These are phyloP conservation scores for Thysanoteuthis rhombus DNA, from an alignment of 2,888 invertebrate genomes.

Conservation along the genomic window DNA sequence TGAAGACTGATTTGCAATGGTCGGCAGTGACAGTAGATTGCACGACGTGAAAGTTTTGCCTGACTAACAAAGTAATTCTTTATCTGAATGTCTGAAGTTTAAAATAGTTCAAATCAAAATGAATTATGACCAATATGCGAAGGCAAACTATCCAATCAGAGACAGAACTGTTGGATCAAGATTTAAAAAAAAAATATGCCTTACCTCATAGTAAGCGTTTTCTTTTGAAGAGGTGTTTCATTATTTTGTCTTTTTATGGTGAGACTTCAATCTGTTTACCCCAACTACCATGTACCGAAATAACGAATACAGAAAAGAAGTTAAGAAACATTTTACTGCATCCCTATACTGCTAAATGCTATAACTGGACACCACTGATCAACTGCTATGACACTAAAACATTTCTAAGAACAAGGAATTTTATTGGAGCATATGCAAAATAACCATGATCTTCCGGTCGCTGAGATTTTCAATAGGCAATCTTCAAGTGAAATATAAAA, in stretches of 20 bases:
- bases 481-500: not conserved
- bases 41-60: not conserved
- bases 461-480: not conserved
- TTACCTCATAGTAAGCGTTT: not conserved
- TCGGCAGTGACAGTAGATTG: not conserved
- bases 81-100: not conserved
- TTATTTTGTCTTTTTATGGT: too few relatives aligned
- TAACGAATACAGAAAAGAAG: too few relatives aligned
- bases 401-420: not conserved
- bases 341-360: too few relatives aligned
- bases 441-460: not conserved
- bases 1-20: not conserved
- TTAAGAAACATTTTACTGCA: too few relatives aligned
- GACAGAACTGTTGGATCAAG: too few relatives aligned
- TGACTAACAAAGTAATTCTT: not conserved
- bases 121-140: not conserved
- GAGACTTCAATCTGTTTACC: not conserved
- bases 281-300: too few relatives aligned
- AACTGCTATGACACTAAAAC: not conserved
- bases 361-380: not conserved
- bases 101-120: not conserved
- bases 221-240: not conserved
- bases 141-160: not conserved
- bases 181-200: too few relatives aligned
- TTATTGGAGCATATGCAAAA: not conserved